These are phyloP conservation scores for Candoia aspera DNA, from an alignment of 2,113 vertebrate genomes.

Conservation along the genomic window DNA sequence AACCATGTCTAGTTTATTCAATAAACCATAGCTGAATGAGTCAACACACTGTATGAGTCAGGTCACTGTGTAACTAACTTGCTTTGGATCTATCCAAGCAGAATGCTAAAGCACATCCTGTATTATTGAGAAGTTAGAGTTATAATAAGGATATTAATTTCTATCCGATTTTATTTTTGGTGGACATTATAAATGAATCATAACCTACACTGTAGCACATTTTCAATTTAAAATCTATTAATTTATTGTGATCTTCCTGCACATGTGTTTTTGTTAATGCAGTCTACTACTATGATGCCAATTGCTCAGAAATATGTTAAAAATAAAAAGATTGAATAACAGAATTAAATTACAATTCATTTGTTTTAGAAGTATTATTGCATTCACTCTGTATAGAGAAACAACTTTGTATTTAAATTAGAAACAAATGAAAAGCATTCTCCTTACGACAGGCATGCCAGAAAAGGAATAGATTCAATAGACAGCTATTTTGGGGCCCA, in stretches of 20 bases:
- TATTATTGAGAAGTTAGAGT: neutral
- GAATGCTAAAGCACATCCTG: neutral
- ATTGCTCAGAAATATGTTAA: neutral
- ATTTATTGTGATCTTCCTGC: neutral
- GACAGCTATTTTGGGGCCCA: neutral
- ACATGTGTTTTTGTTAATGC: neutral
- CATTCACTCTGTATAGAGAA: neutral
- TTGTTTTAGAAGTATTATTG: neutral
- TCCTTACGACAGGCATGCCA: neutral
- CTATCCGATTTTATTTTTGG: neutral
- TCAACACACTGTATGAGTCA: neutral
- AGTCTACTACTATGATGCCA: neutral
- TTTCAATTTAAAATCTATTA: neutral
- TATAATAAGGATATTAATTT: neutral
- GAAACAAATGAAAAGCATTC: slow-evolving; percentile 2
- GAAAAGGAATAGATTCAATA: neutral
- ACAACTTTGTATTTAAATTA: neutral
- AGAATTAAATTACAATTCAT: neutral
- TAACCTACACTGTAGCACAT: neutral
- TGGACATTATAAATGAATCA: neutral
- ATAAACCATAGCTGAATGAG: neutral
- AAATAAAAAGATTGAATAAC: neutral
- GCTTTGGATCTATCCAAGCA: neutral
- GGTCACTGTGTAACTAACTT: neutral
- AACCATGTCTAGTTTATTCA: neutral